These are phyloP conservation scores for Chironomus tentans DNA, from an alignment of 2,888 invertebrate species.

Conservation along the genomic window DNA sequence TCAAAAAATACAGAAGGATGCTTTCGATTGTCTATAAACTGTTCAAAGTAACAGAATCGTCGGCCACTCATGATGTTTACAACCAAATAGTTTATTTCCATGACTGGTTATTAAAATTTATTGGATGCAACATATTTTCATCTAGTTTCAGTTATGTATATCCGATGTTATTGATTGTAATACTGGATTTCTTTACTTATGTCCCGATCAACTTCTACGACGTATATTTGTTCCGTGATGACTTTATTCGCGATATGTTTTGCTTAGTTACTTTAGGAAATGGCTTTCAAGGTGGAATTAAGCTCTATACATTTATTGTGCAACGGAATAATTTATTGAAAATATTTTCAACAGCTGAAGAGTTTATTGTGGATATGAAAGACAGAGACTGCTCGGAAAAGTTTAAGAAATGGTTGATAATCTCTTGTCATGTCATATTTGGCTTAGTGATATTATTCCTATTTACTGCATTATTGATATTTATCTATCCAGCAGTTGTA, in stretches of 20 bases:
- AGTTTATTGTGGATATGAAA: neutral
- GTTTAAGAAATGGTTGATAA: neutral
- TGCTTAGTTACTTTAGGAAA: neutral
- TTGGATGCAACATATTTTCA: neutral
- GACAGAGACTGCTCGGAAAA: neutral
- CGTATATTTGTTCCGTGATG: neutral
- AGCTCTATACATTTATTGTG: neutral
- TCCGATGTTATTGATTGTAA: neutral
- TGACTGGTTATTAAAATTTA: neutral
- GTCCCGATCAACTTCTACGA: neutral
- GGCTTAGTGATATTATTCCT: neutral
- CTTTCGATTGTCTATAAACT: neutral
- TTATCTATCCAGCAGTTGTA: neutral
- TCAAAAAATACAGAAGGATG: neutral
- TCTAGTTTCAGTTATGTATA: neutral
- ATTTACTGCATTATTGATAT: neutral
- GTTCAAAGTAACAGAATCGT: neutral
- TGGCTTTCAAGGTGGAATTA: neutral
- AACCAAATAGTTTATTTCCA: neutral
- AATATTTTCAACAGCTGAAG: neutral
- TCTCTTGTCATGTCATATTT: neutral
- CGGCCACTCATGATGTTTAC: neutral
- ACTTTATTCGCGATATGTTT: neutral
- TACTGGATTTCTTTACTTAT: neutral
- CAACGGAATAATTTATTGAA: neutral